These are phyloP conservation scores for Tolmerus cingulatus DNA, from an alignment of 2,888 invertebrate genomes.

Conservation along the genomic window DNA sequence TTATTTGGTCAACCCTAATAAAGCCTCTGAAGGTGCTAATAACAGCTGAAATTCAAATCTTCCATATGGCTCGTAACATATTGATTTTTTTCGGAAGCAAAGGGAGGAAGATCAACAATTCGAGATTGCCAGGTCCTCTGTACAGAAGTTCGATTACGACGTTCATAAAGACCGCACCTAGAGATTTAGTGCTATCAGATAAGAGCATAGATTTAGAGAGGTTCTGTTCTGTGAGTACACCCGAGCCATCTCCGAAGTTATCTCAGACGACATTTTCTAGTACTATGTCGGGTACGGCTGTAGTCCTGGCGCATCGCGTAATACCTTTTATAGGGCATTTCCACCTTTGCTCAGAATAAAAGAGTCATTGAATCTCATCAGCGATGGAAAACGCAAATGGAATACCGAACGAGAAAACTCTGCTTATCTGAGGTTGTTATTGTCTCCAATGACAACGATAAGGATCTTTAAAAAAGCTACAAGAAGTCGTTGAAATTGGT, in stretches of 20 bases:
- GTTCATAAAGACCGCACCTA: conserved; percentile 1
- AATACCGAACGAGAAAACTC: conserved; percentile 18
- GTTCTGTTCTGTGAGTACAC: conserved; percentile 9
- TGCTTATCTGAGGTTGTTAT: conserved; percentile 25
- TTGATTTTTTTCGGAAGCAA: background rate
- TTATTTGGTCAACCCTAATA: background rate
- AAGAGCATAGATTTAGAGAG: conserved; percentile 18
- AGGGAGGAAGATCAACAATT: background rate
- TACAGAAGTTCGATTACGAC: background rate
- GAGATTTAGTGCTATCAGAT: conserved; percentile 17
- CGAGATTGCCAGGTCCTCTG: background rate
- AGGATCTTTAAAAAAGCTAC: conserved; percentile 18
- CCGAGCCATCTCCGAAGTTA: background rate
- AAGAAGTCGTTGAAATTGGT: conserved; percentile 23
- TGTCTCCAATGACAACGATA: conserved; percentile 23
- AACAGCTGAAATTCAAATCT: background rate
- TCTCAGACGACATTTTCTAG: background rate
- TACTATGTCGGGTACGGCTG: background rate
- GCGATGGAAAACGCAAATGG: conserved; percentile 35
- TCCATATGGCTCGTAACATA: background rate
- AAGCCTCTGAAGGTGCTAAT: background rate
- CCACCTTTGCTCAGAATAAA: conserved; percentile 25
- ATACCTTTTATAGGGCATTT: conserved; percentile 29
- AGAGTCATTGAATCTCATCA: conserved; percentile 35
- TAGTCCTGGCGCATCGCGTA: background rate